These are phyloP conservation scores for Mesorhabditis sp. DNA, from an alignment of 2,888 invertebrate species.

Conservation along the genomic window DNA sequence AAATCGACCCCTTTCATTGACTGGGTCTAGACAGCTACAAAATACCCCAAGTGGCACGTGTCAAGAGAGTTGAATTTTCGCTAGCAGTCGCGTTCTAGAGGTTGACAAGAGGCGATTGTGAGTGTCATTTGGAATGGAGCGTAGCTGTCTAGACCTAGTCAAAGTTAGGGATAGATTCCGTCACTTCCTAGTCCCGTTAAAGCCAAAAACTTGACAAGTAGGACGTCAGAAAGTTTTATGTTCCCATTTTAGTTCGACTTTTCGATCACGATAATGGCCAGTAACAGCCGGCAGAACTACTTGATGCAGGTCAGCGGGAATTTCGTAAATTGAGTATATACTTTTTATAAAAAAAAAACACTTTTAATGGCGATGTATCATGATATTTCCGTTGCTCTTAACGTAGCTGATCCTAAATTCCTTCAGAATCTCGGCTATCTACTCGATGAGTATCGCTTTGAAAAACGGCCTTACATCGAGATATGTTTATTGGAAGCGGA, in stretches of 20 bases:
- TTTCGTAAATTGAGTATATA: neutral
- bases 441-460: neutral
- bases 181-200: no score
- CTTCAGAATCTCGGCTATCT: conserved; percentile 4
- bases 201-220: no score
- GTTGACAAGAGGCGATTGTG: no score
- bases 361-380: neutral
- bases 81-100: no score
- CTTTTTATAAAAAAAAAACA: neutral
- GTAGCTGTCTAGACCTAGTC: no score
- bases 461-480: neutral
- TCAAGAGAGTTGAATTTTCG: no score
- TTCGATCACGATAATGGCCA: neutral
- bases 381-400: neutral
- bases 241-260: neutral
- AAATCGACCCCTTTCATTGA: no score
- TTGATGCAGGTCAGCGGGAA: neutral
- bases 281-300: neutral
- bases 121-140: no score
- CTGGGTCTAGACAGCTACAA: no score
- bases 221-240: no score
- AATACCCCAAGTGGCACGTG: no score
- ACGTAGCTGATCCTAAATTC: neutral
- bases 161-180: no score
- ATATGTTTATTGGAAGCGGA: neutral